Evolutionary conservation across 37 sponge, comb jelly and placozoan species (phyloP).

Genomic region (Spongia lamella): DNA sequence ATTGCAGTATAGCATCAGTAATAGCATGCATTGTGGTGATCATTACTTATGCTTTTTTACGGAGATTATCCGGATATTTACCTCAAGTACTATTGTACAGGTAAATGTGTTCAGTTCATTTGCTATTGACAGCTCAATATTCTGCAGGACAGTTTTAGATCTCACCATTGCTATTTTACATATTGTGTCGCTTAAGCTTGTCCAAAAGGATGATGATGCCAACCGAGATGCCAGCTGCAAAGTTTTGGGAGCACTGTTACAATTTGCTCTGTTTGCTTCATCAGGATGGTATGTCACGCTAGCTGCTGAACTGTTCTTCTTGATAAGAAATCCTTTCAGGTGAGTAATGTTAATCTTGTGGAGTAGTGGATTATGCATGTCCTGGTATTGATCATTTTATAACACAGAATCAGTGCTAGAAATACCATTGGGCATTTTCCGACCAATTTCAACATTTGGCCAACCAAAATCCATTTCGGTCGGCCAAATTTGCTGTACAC

Average conservation of each 20-base stretch:
- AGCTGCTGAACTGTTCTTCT: constrained; percentile 61
- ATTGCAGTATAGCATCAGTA: constrained; percentile 48
- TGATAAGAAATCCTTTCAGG: constrained; percentile 86
- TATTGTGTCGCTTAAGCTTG: constrained; percentile 17
- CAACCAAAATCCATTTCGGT: no score
- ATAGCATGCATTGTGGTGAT: constrained; percentile 60
- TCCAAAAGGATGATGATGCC: neutral
- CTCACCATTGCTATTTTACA: constrained; percentile 48
- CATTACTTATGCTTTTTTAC: constrained; percentile 54
- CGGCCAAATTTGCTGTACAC: no score
- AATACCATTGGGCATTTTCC: no score
- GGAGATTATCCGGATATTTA: constrained; percentile 46
- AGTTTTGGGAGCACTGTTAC: constrained; percentile 45
- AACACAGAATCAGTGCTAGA: no score
- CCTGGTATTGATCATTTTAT: no score
- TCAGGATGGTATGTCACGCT: constrained; percentile 69
- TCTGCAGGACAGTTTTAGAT: constrained; percentile 61
- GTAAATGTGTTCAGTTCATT: constrained; percentile 20
- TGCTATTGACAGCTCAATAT: neutral
- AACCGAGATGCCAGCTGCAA: constrained; percentile 14
- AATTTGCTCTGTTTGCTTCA: constrained; percentile 59
- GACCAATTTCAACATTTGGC: no score
- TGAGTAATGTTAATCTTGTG: no score
- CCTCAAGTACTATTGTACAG: constrained; percentile 61
- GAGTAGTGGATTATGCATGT: no score